These are phyloP conservation scores for pig (Sus scrofa) DNA, from an alignment of 2,113 vertebrate species.

Conservation along the genomic window T2T-Sscrofa CM000820.6:8690001-8690500, in stretches of 20 bases:
- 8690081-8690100: conserved; percentile 11
- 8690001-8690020: conserved; percentile 96
- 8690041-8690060: conserved; percentile 90
- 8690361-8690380: conserved; percentile 98
- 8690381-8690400: conserved; percentile 93
- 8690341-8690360: conserved; percentile 94
- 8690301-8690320: conserved; percentile 88
- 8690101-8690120: conserved; percentile 7
- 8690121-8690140: conserved; percentile 48
- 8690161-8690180: conserved; percentile 61
- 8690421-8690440: conserved; percentile 24
- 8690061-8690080: conserved; percentile 67
- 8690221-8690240: not conserved
- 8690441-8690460: not conserved
- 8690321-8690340: conserved; percentile 92
- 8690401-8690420: conserved; percentile 90
- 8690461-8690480: not conserved
- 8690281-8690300: conserved; percentile 92
- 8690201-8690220: conserved; percentile 52
- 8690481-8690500: conserved; percentile 25
- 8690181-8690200: not conserved
- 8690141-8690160: not conserved
- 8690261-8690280: conserved; percentile 87
- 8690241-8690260: accelerated
- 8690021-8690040: conserved; percentile 94